Evolutionary conservation across 2,113 vertebrate genomes (phyloP).

Genomic region (Syrrhaptes paradoxus): DNA sequence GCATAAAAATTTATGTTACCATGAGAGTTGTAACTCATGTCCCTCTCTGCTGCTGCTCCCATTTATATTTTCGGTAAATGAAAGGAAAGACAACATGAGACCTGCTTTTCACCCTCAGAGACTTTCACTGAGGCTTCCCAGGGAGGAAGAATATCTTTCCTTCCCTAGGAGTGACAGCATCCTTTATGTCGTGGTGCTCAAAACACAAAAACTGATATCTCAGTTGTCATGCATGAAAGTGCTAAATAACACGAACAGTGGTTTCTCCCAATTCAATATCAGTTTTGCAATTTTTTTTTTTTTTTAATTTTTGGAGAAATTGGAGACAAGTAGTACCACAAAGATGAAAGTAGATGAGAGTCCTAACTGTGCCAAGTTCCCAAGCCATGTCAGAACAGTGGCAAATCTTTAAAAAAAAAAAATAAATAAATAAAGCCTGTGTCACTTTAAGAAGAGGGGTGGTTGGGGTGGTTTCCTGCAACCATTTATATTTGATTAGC

Average conservation of each 20-base stretch:
- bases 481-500: too few species aligned
- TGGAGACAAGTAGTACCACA: background rate
- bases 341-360: background rate
- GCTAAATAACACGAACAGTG: background rate
- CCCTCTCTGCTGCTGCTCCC: background rate
- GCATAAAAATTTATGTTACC: background rate
- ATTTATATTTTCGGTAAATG: background rate
- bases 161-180: background rate
- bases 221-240: background rate
- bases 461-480: too few species aligned
- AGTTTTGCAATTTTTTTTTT: background rate
- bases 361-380: background rate
- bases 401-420: background rate
- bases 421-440: too few species aligned
- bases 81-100: background rate
- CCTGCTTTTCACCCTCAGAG: background rate
- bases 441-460: too few species aligned
- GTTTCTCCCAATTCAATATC: background rate
- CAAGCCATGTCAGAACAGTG: background rate
- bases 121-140: background rate
- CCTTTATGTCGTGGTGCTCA: background rate
- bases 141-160: background rate
- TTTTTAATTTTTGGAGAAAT: background rate
- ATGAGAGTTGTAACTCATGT: background rate
- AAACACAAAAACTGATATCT: background rate